A percentile compares a stretch with the other conserved stretches of the same genome.
phyloP scores from a whole-genome alignment of 2,797 vertebrate genomes.

The Rousettus madagascariensis region DNA sequence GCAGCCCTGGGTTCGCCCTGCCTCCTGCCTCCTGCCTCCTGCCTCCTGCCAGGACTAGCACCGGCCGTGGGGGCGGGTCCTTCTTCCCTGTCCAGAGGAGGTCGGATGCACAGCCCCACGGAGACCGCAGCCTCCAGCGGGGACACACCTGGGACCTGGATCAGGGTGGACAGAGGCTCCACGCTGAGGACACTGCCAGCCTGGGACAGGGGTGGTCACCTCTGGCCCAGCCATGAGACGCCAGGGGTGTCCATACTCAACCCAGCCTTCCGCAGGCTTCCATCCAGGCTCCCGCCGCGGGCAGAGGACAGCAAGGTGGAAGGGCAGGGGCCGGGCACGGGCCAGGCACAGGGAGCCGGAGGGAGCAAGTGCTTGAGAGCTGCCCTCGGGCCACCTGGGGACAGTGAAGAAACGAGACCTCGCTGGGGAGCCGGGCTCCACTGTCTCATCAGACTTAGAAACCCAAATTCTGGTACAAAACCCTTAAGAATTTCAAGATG shows the following conservation, averaged over 20 bases:
- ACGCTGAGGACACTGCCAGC: accelerated
- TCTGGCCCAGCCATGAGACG: neutral
- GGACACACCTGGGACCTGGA: neutral
- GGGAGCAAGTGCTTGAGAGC: neutral
- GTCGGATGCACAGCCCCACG: neutral
- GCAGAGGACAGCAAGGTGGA: neutral
- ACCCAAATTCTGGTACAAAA: neutral
- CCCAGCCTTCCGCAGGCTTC: neutral
- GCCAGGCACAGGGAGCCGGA: neutral
- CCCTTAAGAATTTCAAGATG: neutral
- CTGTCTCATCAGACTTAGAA: neutral
- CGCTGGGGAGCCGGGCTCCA: neutral
- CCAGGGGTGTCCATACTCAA: neutral
- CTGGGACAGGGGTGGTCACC: neutral
- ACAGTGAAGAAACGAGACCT: neutral
- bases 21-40: neutral
- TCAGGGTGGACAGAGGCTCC: neutral
- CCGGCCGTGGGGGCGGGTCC: no score
- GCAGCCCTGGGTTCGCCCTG: neutral
- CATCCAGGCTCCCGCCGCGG: no score
- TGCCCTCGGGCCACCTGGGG: neutral
- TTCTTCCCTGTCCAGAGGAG: neutral
- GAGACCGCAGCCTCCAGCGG: neutral
- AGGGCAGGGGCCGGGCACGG: no score
- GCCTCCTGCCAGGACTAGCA: neutral